Conservation (phyloP, 2,797 vertebrate genomes). For the Australoheros facetus region DNA sequence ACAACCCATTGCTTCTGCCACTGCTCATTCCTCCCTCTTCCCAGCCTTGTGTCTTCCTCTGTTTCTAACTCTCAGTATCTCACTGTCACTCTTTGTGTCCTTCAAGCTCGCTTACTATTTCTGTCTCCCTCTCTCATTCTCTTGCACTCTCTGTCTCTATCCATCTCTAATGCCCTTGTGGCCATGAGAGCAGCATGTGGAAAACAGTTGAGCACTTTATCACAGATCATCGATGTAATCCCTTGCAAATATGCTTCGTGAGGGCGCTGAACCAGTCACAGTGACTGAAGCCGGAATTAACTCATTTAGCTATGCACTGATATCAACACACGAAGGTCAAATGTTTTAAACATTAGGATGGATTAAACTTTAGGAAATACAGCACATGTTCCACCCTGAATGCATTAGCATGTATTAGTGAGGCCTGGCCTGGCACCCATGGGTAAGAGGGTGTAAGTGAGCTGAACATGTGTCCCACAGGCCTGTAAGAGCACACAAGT, state of each 20-base stretch:
- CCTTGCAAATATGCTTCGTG: constrained; percentile 63
- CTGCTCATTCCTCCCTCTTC: constrained; percentile 53
- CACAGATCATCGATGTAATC: constrained; percentile 74
- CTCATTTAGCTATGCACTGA: constrained; percentile 33
- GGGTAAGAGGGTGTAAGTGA: constrained; percentile 31
- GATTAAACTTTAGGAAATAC: constrained; percentile 31
- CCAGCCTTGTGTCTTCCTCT: constrained; percentile 54
- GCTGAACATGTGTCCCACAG: constrained; percentile 19
- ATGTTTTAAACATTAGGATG: constrained; percentile 58
- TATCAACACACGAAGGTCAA: constrained; percentile 47
- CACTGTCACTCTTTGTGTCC: constrained; percentile 59
- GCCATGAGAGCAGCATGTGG: constrained; percentile 63
- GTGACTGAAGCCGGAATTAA: constrained; percentile 30
- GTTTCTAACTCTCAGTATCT: constrained; percentile 53
- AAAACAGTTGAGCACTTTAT: constrained; percentile 79
- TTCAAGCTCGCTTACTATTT: constrained; percentile 60
- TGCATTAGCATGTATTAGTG: constrained; percentile 63
- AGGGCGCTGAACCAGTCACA: constrained; percentile 33
- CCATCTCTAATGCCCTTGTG: constrained; percentile 67
- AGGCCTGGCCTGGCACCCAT: constrained; percentile 46
- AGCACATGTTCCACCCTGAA: constrained; percentile 55
- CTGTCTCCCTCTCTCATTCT: constrained; percentile 51
- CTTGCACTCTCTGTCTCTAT: constrained; percentile 32
- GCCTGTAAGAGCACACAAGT: constrained; percentile 27
- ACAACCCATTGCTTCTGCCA: constrained; percentile 67